Evolutionary conservation across 2,797 vertebrate species (phyloP), one percentile per base, ranked within the genome.

Genomic region (Microctenopoma stevenorrisi): DNA sequence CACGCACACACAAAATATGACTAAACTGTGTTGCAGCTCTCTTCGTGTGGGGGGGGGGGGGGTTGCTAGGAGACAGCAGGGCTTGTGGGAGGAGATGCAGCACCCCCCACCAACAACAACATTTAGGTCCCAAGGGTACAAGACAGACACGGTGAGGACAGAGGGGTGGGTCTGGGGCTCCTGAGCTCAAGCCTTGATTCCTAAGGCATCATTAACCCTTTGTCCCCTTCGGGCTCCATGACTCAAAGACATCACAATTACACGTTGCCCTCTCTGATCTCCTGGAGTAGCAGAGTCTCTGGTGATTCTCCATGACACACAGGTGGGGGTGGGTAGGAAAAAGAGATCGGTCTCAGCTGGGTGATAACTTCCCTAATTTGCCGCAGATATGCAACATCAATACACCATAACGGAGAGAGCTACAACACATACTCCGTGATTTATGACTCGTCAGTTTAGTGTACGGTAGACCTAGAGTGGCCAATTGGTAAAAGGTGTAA

Each of bases 131-230:
- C 61, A 0, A 48, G 81, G 79, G 78, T 72, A 59, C 76, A 76
- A 76, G 72, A 59, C 13, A 56, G 69, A 43, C 28, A 30, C 75
- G 47, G 64, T 40, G 42, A 2, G 56, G 11, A 30, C 75, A 47
- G 64, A 40, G 42, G 3, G 56, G 11, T 48, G 75, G 68, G 60
- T 75, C 42, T 46, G 43, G 3, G 3, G 42, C 8, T 46, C 64
- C 73, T 54, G 60, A 85, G 83, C 74, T 56, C 68, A 78, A 69
- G 65, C 69, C 71, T 74, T 76, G 69, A 51, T 53, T 61, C 54
- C 56, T 61, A 64, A 82, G 52, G 74, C 66, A 72, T 85, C 63
- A 77, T 84, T 78, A 87, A 79, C 72, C 53, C 76, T 85, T 92
- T 91, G 81, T 88, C 58, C 73, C 74, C 49, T 51, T 46, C 46